Evolutionary conservation across 1,140 invertebrate species (phyloP).

Genomic region (Drosophila watanabei): DNA sequence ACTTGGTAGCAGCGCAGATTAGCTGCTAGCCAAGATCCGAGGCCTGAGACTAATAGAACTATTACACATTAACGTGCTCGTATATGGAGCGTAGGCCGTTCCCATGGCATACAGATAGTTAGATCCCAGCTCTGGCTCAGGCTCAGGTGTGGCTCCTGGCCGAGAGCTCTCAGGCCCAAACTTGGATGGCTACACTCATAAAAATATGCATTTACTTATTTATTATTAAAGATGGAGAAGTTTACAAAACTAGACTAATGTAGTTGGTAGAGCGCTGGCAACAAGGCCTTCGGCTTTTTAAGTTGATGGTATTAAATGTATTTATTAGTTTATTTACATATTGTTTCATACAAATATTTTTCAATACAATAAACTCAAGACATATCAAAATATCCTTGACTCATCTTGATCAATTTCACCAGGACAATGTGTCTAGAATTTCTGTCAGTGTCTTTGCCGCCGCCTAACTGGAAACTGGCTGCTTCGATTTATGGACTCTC

Average conservation of each 20-base stretch:
- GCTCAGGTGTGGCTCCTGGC: conserved; percentile 38
- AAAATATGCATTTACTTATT: too few relatives aligned
- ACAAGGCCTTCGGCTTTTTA: too few relatives aligned
- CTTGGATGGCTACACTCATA: neutral
- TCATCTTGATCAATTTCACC: neutral
- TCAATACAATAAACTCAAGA: neutral
- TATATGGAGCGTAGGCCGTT: conserved; percentile 65
- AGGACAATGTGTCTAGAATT: neutral
- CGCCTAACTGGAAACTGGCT: conserved; percentile 66
- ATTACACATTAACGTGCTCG: conserved; percentile 75
- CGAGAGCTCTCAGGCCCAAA: neutral
- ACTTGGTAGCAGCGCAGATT: conserved; percentile 77
- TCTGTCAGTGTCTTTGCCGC: neutral
- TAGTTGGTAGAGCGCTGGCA: too few relatives aligned
- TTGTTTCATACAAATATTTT: too few relatives aligned
- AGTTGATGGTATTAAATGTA: too few relatives aligned
- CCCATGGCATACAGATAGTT: conserved; percentile 55
- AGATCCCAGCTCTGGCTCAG: conserved; percentile 1
- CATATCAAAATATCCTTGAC: neutral
- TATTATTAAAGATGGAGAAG: too few relatives aligned
- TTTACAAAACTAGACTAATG: too few relatives aligned
- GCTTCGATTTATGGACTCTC: conserved; percentile 66
- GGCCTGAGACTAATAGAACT: conserved; percentile 76
- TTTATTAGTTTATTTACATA: too few relatives aligned
- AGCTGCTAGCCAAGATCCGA: conserved; percentile 75